Conservation (phyloP, 2,888 invertebrate species). For the Ypsolopha scabrella region DNA sequence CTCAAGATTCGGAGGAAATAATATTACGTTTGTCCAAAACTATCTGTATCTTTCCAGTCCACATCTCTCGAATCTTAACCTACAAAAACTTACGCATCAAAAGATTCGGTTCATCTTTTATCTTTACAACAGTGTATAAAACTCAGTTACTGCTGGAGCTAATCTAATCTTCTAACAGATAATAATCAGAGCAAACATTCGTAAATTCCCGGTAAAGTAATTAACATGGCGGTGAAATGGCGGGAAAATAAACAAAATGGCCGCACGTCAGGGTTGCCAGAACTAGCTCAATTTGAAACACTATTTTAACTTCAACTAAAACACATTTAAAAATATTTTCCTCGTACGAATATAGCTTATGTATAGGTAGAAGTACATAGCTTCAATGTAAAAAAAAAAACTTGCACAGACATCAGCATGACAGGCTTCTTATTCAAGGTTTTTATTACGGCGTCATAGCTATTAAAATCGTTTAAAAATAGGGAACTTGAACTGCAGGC, state of each 20-base stretch:
- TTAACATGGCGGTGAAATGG: constrained; percentile 17
- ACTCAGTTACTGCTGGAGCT: constrained; percentile 25
- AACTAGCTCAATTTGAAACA: neutral
- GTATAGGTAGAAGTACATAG: no score
- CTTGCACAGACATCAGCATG: no score
- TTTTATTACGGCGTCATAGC: no score
- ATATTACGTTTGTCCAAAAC: no score
- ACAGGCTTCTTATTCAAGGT: no score
- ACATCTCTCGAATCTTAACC: neutral
- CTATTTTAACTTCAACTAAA: no score
- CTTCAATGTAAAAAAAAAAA: no score
- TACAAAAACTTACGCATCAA: neutral
- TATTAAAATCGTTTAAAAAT: no score
- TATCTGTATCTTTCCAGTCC: neutral
- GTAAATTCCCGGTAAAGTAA: constrained; percentile 23
- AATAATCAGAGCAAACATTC: constrained; percentile 27
- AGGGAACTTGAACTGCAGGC: no score
- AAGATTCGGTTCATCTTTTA: neutral
- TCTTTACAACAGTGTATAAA: neutral
- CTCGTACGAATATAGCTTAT: no score
- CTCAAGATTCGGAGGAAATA: no score
- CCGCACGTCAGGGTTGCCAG: neutral
- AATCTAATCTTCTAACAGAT: constrained; percentile 17
- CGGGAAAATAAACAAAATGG: constrained; percentile 10
- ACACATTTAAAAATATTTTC: no score